Base-by-base conservation (phyloP, 2,113 vertebrate genomes). In the Anhinga rufa region DNA sequence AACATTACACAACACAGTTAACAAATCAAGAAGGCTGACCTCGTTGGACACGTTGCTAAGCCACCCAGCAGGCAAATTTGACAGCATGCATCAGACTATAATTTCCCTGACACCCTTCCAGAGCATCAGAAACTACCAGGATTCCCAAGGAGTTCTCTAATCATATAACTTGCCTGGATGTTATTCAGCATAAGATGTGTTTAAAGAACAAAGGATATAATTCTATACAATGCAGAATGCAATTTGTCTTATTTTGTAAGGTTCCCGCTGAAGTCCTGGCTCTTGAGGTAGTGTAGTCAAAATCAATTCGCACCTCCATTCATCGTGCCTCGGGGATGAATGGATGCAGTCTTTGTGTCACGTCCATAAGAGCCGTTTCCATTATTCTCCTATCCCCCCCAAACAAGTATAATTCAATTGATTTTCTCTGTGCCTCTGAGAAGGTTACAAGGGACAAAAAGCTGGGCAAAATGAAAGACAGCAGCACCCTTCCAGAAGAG, bases 181-280 rank as follows among this genome's bases (percentile, higher is more conserved):
- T 94, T 89, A 83, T 92, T 95, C 88, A 75, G 94, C 95, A 92
- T 94, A 97, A 97, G 80, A 86, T 49, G n/a, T 66, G 81, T 97
- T 97, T 97, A 97, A 90, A 82, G 87, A 91, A 97, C 90, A 98
- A 97, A 97, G 92, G 94, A 77, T 86, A 81, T 93, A 91, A 97
- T 97, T 97, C 93, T 78, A 12, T 55, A 66, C 82, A 76, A 80
- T 36, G 52, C 87, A 86, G 65, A 80, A 77, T 25, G 9, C 82
- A 94, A 97, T 98, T 98, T 97, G 95, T 98, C 96, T 98, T 97
- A 85, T 95, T 98, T 98, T 94, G 69, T 77, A 86, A 91, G 79
- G 95, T 54, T 94, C 90, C 86, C 55, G 92, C 65, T 17, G 72
- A 78, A 97, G 93, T 74, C 44, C n/a, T 74, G 78, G 68, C 94